phyloP scores from a whole-genome alignment of 1,140 invertebrate species.

The Rhagoletis zephyria region DNA sequence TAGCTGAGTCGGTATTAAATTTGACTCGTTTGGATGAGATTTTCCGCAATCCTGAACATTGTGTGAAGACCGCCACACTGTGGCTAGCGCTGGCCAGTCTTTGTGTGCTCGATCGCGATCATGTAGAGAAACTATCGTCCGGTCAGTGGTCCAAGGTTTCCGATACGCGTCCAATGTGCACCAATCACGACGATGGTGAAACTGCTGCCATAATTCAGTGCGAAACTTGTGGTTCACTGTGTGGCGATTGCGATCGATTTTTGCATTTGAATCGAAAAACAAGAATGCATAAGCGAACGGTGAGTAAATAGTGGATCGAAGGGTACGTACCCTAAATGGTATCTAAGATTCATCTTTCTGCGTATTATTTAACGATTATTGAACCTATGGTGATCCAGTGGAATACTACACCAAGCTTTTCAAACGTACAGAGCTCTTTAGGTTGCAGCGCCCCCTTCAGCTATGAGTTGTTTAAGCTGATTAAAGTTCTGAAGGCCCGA shows the following conservation, averaged over 20 bases:
- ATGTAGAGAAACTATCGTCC: slow-evolving; percentile 88
- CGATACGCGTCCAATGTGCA: slow-evolving; percentile 80
- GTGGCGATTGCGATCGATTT: slow-evolving; percentile 95
- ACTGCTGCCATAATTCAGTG: slow-evolving; percentile 95
- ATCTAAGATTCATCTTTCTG: too few species aligned
- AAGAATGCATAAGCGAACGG: slow-evolving; percentile 89
- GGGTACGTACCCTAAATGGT: too few species aligned
- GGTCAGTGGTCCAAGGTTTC: slow-evolving; percentile 79
- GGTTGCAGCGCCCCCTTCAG: too few species aligned
- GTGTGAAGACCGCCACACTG: slow-evolving; percentile 86
- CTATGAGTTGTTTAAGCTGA: too few species aligned
- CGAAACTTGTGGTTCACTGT: slow-evolving; percentile 91
- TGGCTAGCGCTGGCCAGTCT: slow-evolving; percentile 95
- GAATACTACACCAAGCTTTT: too few species aligned
- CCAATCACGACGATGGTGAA: slow-evolving; percentile 96
- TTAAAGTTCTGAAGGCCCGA: too few species aligned
- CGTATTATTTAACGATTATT: too few species aligned
- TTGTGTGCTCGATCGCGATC: slow-evolving; percentile 92
- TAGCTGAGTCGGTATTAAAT: slow-evolving; percentile 90
- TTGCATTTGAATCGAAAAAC: slow-evolving; percentile 92
- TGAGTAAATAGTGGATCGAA: slow-evolving; percentile 55
- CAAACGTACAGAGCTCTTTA: too few species aligned
- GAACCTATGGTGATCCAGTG: too few species aligned
- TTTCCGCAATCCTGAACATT: slow-evolving; percentile 82
- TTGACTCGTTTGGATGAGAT: slow-evolving; percentile 86